Conservation (phyloP, 1,140 invertebrate species). For the Drosophila ohnishii region DNA sequence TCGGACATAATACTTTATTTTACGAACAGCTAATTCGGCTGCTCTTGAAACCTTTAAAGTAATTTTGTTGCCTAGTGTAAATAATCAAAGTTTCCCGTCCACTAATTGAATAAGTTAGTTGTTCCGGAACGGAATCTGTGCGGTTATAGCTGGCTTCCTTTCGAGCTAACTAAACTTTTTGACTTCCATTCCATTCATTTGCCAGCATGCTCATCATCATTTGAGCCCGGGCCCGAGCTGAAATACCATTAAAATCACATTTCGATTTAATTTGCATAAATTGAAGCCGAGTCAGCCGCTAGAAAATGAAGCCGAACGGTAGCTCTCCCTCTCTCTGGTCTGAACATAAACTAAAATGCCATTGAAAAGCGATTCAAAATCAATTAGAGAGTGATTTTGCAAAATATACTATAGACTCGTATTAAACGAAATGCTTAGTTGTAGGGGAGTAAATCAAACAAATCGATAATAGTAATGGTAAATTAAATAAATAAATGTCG, state of each 20-base stretch:
- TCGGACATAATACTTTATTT: constrained; percentile 7
- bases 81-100: constrained; percentile 27
- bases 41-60: too few species aligned
- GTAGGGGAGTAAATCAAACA: constrained; percentile 6
- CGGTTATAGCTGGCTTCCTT: constrained; percentile 40
- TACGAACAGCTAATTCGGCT: constrained; percentile 1
- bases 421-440: constrained; percentile 22
- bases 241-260: constrained; percentile 74
- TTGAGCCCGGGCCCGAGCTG: constrained; percentile 9
- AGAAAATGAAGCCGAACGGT: constrained; percentile 33
- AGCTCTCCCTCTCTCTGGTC: background rate
- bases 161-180: constrained; percentile 40
- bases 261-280: constrained; percentile 73
- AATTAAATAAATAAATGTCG: background rate
- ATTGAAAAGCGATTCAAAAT: constrained; percentile 70
- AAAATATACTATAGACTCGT: constrained; percentile 11
- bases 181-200: constrained; percentile 31
- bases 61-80: constrained; percentile 14
- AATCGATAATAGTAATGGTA: background rate
- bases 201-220: constrained; percentile 39
- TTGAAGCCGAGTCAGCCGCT: constrained; percentile 44
- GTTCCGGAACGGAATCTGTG: constrained; percentile 37
- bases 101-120: constrained; percentile 51
- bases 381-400: constrained; percentile 68
- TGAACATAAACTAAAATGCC: constrained; percentile 34